Evolutionary conservation across 2,113 vertebrate species (phyloP), one percentile per base, ranked within the genome.

Genomic region (Lophius piscatorius): DNA sequence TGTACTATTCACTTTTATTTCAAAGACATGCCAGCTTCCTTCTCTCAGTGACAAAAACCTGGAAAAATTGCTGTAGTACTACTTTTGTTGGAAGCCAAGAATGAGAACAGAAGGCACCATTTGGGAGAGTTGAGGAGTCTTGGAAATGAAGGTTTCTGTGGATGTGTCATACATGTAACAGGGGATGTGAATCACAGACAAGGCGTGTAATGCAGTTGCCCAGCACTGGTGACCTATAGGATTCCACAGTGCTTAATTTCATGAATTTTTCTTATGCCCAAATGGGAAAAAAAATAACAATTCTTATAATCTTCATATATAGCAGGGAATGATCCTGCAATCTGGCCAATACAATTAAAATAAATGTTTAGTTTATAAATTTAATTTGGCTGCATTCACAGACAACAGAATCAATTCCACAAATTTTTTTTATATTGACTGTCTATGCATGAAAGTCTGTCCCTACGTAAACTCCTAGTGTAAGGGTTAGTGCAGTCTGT

Each of bases 41-140:
- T n/a, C n/a, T n/a, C n/a, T n/a, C n/a, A n/a, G n/a, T n/a, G n/a
- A n/a, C n/a, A n/a, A n/a, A n/a, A n/a, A n/a, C n/a, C n/a, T n/a
- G n/a, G n/a, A n/a, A n/a, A n/a, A n/a, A n/a, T n/a, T n/a, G n/a
- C n/a, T n/a, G n/a, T 60, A 68, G 57, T 60, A 44, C 48, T 67
- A 66, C 67, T 74, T 81, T 81, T 75, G 75, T 69, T 52, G 51
- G 62, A 64, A n/a, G 75, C 60, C 24, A 59, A 52, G 71, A 73
- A 76, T 64, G 74, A 63, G 78, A 88, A 70, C 87, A 88, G 86
- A 87, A 86, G 85, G 83, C 86, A 78, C 64, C 80, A 80, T 86
- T 90, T 88, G 80, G 80, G 80, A 87, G 85, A 82, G n/a, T n/a
- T 78, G 76, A 81, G 62, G 80, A 76, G 74, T 73, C 39, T 67